Evolutionary conservation across 2,113 vertebrate species (phyloP).

Genomic region (Muscicapa adusta): DNA sequence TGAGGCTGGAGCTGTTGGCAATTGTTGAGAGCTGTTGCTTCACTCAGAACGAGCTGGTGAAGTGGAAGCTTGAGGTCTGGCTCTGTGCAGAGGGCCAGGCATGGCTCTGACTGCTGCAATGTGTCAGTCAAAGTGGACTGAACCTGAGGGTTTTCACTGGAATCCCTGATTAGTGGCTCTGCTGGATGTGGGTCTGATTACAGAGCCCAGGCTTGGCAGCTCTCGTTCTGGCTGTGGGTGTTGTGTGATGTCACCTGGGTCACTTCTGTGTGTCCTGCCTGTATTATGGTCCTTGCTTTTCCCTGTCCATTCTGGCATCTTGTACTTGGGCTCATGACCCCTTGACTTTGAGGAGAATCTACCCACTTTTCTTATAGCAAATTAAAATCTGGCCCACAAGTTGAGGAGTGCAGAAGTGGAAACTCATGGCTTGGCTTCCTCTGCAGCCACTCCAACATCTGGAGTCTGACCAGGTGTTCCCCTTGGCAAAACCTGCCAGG

Average conservation of each 20-base stretch:
- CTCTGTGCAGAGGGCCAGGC: neutral
- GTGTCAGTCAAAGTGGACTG: neutral
- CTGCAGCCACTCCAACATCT: neutral
- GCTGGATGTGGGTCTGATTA: neutral
- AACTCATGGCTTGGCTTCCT: neutral
- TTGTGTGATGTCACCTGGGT: neutral
- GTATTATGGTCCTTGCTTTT: neutral
- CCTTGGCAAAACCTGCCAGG: neutral
- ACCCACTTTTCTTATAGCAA: neutral
- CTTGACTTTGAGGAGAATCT: neutral
- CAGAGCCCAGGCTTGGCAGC: neutral
- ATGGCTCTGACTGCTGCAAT: neutral
- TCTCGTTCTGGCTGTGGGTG: accelerated
- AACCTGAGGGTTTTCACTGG: neutral
- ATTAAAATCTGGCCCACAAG: neutral
- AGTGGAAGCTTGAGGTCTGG: neutral
- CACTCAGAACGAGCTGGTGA: neutral
- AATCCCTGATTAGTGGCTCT: neutral
- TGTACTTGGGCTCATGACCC: neutral
- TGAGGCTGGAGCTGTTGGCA: neutral
- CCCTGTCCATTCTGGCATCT: neutral
- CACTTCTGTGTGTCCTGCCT: neutral
- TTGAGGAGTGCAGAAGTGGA: neutral
- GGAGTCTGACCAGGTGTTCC: neutral
- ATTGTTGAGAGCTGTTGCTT: neutral